These are phyloP conservation scores for Neogale vison DNA, from an alignment of 2,113 vertebrate species.

Conservation along the genomic window DNA sequence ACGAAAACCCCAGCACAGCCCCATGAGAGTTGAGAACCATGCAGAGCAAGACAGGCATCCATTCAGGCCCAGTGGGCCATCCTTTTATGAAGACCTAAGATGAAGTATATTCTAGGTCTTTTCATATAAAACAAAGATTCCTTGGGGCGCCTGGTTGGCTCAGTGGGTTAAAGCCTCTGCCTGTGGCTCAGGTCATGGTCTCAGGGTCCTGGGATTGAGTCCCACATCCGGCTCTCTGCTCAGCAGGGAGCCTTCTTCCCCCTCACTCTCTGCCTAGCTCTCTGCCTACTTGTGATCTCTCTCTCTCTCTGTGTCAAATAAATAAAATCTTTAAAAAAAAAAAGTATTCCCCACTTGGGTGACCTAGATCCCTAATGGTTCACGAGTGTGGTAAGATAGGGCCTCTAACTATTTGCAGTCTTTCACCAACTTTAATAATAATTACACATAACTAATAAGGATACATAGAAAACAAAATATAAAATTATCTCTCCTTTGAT, in stretches of 20 bases:
- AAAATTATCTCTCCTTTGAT: neutral
- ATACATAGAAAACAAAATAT: neutral
- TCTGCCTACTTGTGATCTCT: too few species aligned
- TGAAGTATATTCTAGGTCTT: neutral
- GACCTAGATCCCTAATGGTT: neutral
- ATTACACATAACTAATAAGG: neutral
- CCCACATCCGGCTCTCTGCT: too few species aligned
- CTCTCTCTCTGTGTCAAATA: too few species aligned
- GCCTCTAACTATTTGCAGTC: neutral
- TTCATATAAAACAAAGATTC: neutral
- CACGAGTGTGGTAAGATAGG: neutral
- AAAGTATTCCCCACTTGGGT: neutral
- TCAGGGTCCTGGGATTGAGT: too few species aligned
- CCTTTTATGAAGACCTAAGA: neutral
- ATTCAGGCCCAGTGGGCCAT: neutral
- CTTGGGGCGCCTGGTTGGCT: too few species aligned
- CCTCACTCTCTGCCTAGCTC: too few species aligned
- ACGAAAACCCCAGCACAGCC: neutral
- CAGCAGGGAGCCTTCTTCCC: too few species aligned
- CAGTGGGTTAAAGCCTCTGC: too few species aligned
- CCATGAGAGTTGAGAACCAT: neutral
- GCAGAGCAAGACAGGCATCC: neutral
- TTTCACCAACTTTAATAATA: neutral
- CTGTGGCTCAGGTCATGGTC: too few species aligned
- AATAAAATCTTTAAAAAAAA: too few species aligned